Percentiles rank a stretch among this genome's conserved stretches.
Evolutionary conservation across 2,797 vertebrate genomes (phyloP).

Genomic region (Bradypodion pumilum): DNA sequence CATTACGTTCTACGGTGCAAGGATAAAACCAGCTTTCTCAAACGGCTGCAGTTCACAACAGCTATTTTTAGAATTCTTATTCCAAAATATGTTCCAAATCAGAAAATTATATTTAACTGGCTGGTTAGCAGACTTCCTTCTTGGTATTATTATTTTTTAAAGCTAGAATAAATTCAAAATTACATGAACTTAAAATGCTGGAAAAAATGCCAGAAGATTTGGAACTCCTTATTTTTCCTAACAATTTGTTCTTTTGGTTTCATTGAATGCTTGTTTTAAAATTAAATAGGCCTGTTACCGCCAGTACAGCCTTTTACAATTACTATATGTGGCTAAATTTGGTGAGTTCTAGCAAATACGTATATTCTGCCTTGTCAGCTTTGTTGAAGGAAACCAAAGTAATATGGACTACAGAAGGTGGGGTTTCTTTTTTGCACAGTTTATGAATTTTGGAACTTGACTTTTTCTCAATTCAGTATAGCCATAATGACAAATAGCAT

Average conservation of each 20-base stretch:
- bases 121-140: slow-evolving; percentile 46
- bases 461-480: slow-evolving; percentile 16
- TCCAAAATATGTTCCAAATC: slow-evolving; percentile 69
- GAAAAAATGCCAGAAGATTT: slow-evolving; percentile 47
- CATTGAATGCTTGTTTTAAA: not conserved
- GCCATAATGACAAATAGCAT: not conserved
- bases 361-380: slow-evolving; percentile 46
- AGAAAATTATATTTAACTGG: slow-evolving; percentile 62
- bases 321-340: slow-evolving; percentile 46
- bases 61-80: slow-evolving; percentile 72
- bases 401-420: slow-evolving; percentile 33
- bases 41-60: slow-evolving; percentile 62
- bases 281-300: slow-evolving; percentile 10
- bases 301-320: slow-evolving; percentile 14
- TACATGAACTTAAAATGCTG: slow-evolving; percentile 63
- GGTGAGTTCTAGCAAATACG: slow-evolving; percentile 24
- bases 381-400: slow-evolving; percentile 47
- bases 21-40: slow-evolving; percentile 59
- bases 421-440: slow-evolving; percentile 49
- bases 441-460: slow-evolving; percentile 7
- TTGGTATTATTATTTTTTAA: too few species aligned
- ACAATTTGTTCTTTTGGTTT: slow-evolving; percentile 12
- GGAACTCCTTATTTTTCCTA: slow-evolving; percentile 41
- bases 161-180: slow-evolving; percentile 56
- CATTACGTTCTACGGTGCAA: slow-evolving; percentile 29